Percentiles rank a stretch among this genome's conserved stretches.
Evolutionary conservation across 2,888 invertebrate species (phyloP).

Genomic region (Syrphus vitripennis): DNA sequence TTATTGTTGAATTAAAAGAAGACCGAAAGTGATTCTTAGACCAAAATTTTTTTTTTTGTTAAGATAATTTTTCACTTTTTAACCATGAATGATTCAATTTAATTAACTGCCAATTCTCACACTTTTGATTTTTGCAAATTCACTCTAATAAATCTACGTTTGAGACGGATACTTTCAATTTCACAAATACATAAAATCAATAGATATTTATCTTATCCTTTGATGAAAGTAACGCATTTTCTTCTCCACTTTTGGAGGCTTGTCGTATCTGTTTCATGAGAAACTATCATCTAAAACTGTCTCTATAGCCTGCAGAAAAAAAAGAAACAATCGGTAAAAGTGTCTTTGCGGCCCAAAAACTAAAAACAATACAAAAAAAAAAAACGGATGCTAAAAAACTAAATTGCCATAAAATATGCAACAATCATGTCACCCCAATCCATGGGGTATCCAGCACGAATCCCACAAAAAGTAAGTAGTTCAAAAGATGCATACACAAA

Average conservation of each 20-base stretch:
- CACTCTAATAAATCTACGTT: neutral
- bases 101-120: neutral
- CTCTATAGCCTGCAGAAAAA: neutral
- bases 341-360: neutral
- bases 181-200: conserved; percentile 51
- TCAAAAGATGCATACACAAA: conserved; percentile 50
- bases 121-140: neutral
- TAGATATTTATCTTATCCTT: neutral
- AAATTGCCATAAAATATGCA: conserved; percentile 59
- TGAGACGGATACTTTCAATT: conserved; percentile 31
- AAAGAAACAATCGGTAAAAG: conserved; percentile 14
- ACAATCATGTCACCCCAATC: conserved; percentile 67
- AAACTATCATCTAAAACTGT: conserved; percentile 11
- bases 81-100: neutral
- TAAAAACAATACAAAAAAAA: neutral
- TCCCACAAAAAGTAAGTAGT: conserved; percentile 67
- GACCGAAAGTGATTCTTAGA: neutral
- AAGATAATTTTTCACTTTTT: no score
- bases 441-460: conserved; percentile 70
- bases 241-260: conserved; percentile 21
- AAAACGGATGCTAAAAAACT: conserved; percentile 4
- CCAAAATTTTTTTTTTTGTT: no score
- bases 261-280: conserved; percentile 3
- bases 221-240: conserved; percentile 14
- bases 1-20: neutral